Evolutionary conservation across 1,140 invertebrate genomes (phyloP).

Genomic region (Brachionus angularis): DNA sequence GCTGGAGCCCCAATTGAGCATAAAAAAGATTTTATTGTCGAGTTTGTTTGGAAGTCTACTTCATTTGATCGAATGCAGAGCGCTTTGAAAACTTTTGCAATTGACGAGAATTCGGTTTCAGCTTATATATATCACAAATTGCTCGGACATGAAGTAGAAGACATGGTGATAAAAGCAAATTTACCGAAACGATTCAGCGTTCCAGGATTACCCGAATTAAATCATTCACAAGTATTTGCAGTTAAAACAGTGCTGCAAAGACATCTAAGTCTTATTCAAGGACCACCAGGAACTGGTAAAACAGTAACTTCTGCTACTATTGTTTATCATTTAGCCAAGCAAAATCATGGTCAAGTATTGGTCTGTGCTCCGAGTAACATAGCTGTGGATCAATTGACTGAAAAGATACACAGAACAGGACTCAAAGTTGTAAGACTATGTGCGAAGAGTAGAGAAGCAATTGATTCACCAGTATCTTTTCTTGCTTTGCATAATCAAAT

Average conservation of each 20-base stretch:
- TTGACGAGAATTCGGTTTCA: constrained; percentile 91
- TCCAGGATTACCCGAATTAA: constrained; percentile 91
- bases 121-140: constrained; percentile 94
- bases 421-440: constrained; percentile 93
- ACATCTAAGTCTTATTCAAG: constrained; percentile 92
- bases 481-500: constrained; percentile 95
- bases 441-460: constrained; percentile 94
- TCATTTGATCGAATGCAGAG: constrained; percentile 97
- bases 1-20: constrained; percentile 83
- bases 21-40: constrained; percentile 90
- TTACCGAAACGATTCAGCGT: constrained; percentile 93
- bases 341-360: constrained; percentile 81
- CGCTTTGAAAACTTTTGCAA: constrained; percentile 87
- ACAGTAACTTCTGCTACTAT: constrained; percentile 99
- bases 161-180: constrained; percentile 74
- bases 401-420: constrained; percentile 96
- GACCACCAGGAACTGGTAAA: constrained; percentile 86
- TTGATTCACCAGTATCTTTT: constrained; percentile 95
- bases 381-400: constrained; percentile 95
- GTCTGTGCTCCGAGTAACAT: constrained; percentile 99
- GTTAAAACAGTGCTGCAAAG: constrained; percentile 95
- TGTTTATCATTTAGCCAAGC: constrained; percentile 93
- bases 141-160: constrained; percentile 92
- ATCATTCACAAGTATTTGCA: constrained; percentile 95
- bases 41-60: constrained; percentile 99